Evolutionary conservation across 2,113 vertebrate species (phyloP), one percentile per base, ranked within the genome.

Genomic region (Saguinus imperator): DNA sequence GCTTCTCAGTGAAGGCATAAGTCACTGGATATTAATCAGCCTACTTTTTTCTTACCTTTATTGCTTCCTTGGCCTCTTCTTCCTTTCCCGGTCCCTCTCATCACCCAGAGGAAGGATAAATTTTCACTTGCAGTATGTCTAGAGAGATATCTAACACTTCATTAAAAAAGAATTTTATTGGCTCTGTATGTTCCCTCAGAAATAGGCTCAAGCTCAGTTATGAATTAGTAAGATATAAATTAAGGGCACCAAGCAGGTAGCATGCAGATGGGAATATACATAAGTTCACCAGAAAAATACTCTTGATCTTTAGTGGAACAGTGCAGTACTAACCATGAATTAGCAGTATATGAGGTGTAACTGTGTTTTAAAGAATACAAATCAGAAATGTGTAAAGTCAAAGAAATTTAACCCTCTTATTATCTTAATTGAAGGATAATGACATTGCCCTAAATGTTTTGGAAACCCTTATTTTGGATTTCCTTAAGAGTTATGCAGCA

Each of bases 181-280:
- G 14, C 55, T 97, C 3, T 94, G 6, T 82, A 43, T 86, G 6
- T 81, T 93, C 20, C 9, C 83, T 94, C 48, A 75, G 43, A 94
- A 93, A 73, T n/a, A 87, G 13, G 4, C 50, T 73, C 40, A 88
- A 77, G 13, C 81, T 76, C 48, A 86, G 1, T 75, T 77, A 94
- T 9, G 8, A 88, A 79, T 70, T 73, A 83, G 14, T 79, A 94
- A 97, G 91, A 75, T 94, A 73, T 58, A 76, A 94, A 81, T 68
- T 93, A 95, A 91, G 7, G 32, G 18, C 45, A 93, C 94, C 6
- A 61, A 88, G 3, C n/a, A 77, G 16, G 7, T 73, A 83, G 9
- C 72, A 90, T n/a, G 94, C 29, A 97, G 43, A 45, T 0, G 83
- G 80, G 3, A 85, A 40, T 11, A 45, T 70, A 5, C 25, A 93